Percentiles rank a stretch among this genome's conserved stretches.
These are phyloP conservation scores for Ifrita kowaldi DNA, from an alignment of 2,113 vertebrate genomes.

Conservation along the genomic window DNA sequence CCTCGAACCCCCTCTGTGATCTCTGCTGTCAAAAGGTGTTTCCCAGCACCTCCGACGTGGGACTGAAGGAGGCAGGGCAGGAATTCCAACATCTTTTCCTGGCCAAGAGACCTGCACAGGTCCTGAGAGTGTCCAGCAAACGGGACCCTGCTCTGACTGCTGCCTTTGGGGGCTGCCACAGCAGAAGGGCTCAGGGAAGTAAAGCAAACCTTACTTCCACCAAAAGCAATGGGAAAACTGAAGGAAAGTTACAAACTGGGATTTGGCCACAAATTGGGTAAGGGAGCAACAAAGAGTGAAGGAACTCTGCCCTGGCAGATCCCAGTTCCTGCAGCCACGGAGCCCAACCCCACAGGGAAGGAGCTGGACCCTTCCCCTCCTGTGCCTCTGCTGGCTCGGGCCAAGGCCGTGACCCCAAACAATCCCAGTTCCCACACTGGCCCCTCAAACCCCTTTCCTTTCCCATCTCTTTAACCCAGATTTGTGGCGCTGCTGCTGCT, in stretches of 20 bases:
- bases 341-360: rapidly evolving
- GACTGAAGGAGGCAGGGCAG: neutral
- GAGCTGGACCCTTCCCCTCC: neutral
- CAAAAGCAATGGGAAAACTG: neutral
- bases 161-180: neutral
- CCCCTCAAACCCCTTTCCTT: neutral
- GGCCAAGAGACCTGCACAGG: rapidly evolving
- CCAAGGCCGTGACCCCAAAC: neutral
- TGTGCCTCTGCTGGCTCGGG: neutral
- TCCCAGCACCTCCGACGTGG: neutral
- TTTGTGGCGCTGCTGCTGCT: neutral
- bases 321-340: rapidly evolving
- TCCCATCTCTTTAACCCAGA: neutral
- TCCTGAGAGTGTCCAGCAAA: neutral
- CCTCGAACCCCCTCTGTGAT: neutral
- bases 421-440: neutral
- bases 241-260: neutral
- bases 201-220: neutral
- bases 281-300: neutral
- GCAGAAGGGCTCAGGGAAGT: neutral
- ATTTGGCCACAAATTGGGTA: neutral
- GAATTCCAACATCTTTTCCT: rapidly evolving
- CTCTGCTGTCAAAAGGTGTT: neutral
- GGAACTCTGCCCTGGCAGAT: neutral
- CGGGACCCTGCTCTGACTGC: rapidly evolving